Evolutionary conservation across 2,113 vertebrate species (phyloP), one percentile per base, ranked within the genome.

Genomic region (Sander vitreus): DNA sequence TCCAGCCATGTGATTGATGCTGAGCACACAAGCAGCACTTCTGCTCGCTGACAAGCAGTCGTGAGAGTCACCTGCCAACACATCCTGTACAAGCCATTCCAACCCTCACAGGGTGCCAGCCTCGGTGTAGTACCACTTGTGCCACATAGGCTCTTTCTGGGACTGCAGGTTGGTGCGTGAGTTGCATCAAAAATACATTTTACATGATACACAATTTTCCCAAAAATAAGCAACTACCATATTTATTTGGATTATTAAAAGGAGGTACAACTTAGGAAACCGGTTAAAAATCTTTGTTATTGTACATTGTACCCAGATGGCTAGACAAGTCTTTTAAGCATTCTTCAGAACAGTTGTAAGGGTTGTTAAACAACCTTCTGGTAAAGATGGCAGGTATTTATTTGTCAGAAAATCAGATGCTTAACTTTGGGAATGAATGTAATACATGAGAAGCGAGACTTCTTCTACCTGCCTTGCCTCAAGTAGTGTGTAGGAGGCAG

Each of bases 41-140:
- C 63, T 16, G 7, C 64, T 85, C 25, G n/a, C 23, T 66, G 65
- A 82, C 64, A 55, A 25, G 19, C 30, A 11, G 27, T 70, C n/a
- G 12, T 59, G 45, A 72, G 74, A 84, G 50, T 72, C 87, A 70
- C 75, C 80, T 74, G 80, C 67, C 76, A 65, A 25, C 54, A 36
- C 2, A 15, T 69, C 43, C 14, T 18, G 50, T 51, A 51, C 69
- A 88, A 83, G 48, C 60, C 53, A 67, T 5, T 73, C 14, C 43
- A 60, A 25, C 30, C 25, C 50, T 84, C 79, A n/a, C 27, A 1
- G 25, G 54, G 64, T 13, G 75, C 70, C 76, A 27, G 65, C 68
- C 58, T 72, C 67, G 10, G 72, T 0, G 27, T 67, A 30, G 12
- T 47, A 25, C 8, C 48, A 21, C 43, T 81, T 39, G 27, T 60